Conservation (phyloP, 2,888 invertebrate genomes). For the Eupithecia inturbata region DNA sequence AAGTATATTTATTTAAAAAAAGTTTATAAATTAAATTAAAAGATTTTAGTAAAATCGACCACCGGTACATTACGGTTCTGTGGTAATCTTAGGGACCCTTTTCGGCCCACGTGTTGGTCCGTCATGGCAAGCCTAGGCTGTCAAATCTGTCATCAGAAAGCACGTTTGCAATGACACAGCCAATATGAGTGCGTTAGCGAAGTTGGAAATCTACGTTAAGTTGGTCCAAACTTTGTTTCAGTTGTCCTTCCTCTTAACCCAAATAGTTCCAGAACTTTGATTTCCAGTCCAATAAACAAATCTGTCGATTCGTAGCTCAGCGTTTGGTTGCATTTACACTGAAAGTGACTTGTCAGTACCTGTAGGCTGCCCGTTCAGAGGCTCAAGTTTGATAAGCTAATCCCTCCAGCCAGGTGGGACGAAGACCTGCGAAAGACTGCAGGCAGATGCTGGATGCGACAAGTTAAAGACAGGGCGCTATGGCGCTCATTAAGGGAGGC, state of each 20-base stretch:
- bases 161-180: not conserved
- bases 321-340: constrained; percentile 20
- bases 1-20: too few relatives aligned
- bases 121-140: not conserved
- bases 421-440: too few relatives aligned
- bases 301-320: constrained; percentile 53
- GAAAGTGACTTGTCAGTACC: constrained; percentile 3
- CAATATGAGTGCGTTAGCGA: not conserved
- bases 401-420: too few relatives aligned
- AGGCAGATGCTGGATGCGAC: too few relatives aligned
- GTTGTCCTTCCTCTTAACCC: constrained; percentile 32
- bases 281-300: constrained; percentile 46
- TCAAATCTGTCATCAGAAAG: not conserved
- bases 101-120: too few relatives aligned
- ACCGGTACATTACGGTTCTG: too few relatives aligned
- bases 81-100: too few relatives aligned
- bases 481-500: too few relatives aligned
- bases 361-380: too few relatives aligned
- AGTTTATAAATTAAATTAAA: too few relatives aligned
- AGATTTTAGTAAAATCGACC: too few relatives aligned
- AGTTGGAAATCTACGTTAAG: constrained; percentile 2
- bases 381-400: not conserved
- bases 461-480: too few relatives aligned
- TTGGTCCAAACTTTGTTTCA: constrained; percentile 20
- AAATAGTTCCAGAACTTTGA: constrained; percentile 35